Evolutionary conservation across 2,113 vertebrate genomes (phyloP).

Genomic region (Dicentrarchus labrax): DNA sequence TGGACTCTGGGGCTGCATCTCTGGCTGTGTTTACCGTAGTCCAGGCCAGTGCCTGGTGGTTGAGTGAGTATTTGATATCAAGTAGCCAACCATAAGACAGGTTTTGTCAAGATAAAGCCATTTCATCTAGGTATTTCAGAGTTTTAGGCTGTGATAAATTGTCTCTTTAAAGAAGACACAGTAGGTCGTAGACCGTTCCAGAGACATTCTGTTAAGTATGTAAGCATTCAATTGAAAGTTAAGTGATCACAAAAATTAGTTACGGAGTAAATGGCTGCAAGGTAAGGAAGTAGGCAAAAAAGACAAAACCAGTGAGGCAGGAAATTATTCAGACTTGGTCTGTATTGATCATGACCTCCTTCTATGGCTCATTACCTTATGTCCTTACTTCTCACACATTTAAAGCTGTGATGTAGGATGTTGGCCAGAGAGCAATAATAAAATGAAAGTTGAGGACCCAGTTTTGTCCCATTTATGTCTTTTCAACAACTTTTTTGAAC

Average conservation of each 20-base stretch:
- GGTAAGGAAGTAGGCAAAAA: constrained; percentile 74
- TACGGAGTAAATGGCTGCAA: constrained; percentile 63
- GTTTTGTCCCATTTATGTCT: constrained; percentile 37
- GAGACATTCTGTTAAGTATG: constrained; percentile 69
- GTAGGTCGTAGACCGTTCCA: constrained; percentile 60
- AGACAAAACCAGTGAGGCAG: constrained; percentile 69
- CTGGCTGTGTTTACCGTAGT: constrained; percentile 22
- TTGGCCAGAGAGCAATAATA: constrained; percentile 75
- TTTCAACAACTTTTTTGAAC: constrained; percentile 39
- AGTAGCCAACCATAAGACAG: constrained; percentile 53
- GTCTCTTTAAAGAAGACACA: constrained; percentile 60
- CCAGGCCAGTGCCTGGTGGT: constrained; percentile 44
- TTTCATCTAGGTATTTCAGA: constrained; percentile 46
- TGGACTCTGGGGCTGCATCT: constrained; percentile 8
- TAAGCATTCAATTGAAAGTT: constrained; percentile 70
- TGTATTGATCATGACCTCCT: constrained; percentile 84
- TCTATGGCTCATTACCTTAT: constrained; percentile 80
- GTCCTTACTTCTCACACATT: constrained; percentile 71
- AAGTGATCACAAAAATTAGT: constrained; percentile 72
- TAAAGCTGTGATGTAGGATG: constrained; percentile 70
- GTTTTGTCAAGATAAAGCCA: constrained; percentile 68
- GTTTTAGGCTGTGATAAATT: constrained; percentile 71
- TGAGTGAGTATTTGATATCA: constrained; percentile 62
- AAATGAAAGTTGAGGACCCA: constrained; percentile 45
- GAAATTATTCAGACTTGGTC: constrained; percentile 79